Conservation (phyloP, 2,797 vertebrate species). For the Hypotaenidia okinawae region DNA sequence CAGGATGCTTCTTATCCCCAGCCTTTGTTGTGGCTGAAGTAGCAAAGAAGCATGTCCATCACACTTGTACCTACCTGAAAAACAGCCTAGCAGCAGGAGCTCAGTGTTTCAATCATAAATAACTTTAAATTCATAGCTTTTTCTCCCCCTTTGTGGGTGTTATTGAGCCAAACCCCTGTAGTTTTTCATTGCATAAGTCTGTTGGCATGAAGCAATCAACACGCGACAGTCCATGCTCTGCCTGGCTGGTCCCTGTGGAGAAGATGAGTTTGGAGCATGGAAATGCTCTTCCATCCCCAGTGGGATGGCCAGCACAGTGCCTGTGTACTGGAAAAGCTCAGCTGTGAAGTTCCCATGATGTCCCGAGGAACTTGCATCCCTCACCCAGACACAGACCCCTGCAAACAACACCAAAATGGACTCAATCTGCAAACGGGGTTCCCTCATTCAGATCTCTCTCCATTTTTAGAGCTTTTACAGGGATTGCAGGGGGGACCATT, state of each 20-base stretch:
- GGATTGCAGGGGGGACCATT: not conserved
- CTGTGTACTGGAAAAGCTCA: not conserved
- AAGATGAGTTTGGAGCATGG: not conserved
- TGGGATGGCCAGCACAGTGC: not conserved
- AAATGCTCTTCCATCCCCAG: not conserved
- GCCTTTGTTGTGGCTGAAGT: not conserved
- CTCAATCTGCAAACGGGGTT: not conserved
- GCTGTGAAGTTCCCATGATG: not conserved
- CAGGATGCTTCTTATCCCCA: not conserved
- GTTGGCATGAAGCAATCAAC: not conserved
- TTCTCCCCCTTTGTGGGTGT: fast-evolving
- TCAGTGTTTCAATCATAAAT: not conserved
- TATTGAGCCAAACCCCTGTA: not conserved
- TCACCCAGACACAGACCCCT: not conserved
- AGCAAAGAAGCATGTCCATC: fast-evolving
- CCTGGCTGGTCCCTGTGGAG: not conserved
- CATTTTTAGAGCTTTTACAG: not conserved
- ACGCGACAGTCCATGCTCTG: not conserved
- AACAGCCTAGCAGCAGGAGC: not conserved
- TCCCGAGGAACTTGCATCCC: not conserved
- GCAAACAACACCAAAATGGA: fast-evolving
- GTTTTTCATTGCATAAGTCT: not conserved
- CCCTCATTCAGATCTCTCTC: not conserved
- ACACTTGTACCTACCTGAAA: not conserved
- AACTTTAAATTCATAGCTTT: not conserved